phyloP scores from a whole-genome alignment of 2,797 vertebrate genomes.

The Crocodylus rhombifer region DNA sequence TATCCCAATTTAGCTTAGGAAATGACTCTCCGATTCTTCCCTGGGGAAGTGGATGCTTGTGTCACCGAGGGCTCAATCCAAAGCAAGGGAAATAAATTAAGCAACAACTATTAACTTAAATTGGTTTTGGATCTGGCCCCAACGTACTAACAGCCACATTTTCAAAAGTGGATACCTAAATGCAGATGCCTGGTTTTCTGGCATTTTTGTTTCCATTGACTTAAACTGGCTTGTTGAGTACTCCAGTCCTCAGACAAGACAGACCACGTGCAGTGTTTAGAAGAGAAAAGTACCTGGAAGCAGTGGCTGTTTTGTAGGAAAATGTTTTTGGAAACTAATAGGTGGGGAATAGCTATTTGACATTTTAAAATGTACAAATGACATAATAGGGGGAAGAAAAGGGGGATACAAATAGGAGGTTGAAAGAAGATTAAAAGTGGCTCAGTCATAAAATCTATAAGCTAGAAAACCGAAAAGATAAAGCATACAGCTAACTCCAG shows the following conservation, averaged over 20 bases:
- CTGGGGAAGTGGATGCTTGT: not conserved
- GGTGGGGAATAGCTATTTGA: not conserved
- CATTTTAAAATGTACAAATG: not conserved
- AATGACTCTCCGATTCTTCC: not conserved
- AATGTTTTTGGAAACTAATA: not conserved
- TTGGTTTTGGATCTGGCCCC: not conserved
- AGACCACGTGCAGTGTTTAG: not conserved
- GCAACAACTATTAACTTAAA: not conserved
- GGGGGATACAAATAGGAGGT: not conserved
- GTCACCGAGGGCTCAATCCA: not conserved
- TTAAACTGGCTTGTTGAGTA: not conserved
- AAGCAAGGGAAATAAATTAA: not conserved
- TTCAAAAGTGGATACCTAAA: not conserved
- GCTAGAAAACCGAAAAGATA: constrained; percentile 11
- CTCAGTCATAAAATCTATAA: constrained; percentile 15
- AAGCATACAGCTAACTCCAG: constrained; percentile 1
- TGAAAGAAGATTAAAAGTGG: constrained; percentile 18
- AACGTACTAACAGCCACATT: not conserved
- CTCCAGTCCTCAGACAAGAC: not conserved
- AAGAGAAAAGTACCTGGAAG: not conserved
- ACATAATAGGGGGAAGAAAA: not conserved
- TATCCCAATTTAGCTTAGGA: not conserved
- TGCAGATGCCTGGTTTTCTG: not conserved
- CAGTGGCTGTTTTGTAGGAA: not conserved
- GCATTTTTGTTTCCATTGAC: not conserved